phyloP scores from a whole-genome alignment of 2,888 invertebrate species.

The Drosophila mulleri region DNA sequence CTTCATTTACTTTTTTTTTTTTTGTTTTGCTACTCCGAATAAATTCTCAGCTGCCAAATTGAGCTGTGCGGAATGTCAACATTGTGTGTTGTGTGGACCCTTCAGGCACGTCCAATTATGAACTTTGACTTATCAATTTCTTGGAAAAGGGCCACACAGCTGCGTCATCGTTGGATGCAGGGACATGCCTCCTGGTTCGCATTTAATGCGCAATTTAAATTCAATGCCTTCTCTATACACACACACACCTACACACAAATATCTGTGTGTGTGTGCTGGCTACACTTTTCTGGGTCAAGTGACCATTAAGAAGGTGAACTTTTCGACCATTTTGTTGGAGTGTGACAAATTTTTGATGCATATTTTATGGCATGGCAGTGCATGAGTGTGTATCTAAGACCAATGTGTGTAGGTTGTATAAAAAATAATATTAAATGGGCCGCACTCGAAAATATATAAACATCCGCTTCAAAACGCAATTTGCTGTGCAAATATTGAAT shows the following conservation, averaged over 20 bases:
- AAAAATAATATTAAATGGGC: slow-evolving; percentile 26
- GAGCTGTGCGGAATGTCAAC: slow-evolving; percentile 43
- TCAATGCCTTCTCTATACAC: slow-evolving; percentile 61
- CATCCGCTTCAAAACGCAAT: slow-evolving; percentile 56
- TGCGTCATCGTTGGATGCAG: slow-evolving; percentile 37
- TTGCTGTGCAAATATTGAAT: slow-evolving; percentile 65
- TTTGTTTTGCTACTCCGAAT: not conserved
- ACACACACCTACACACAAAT: slow-evolving; percentile 2
- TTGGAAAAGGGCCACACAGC: slow-evolving; percentile 51
- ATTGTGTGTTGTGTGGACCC: slow-evolving; percentile 17
- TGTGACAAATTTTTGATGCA: slow-evolving; percentile 77
- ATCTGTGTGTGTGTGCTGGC: slow-evolving; percentile 11
- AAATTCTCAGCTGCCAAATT: slow-evolving; percentile 40
- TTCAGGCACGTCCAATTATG: slow-evolving; percentile 59
- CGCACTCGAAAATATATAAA: slow-evolving; percentile 33
- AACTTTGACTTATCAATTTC: slow-evolving; percentile 78
- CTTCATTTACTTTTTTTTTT: not conserved
- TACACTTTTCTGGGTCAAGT: slow-evolving; percentile 70
- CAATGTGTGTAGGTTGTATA: slow-evolving; percentile 18
- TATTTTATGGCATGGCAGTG: slow-evolving; percentile 62
- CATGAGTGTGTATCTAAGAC: slow-evolving; percentile 5
- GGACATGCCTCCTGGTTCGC: slow-evolving; percentile 45
- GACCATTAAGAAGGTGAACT: slow-evolving; percentile 74
- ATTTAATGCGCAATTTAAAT: slow-evolving; percentile 77
- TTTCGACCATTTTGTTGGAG: slow-evolving; percentile 61